Percentiles rank a stretch among this genome's conserved stretches.
Conservation (phyloP, 92 coral and sea anemone species). For the Palythoa grandis region DNA sequence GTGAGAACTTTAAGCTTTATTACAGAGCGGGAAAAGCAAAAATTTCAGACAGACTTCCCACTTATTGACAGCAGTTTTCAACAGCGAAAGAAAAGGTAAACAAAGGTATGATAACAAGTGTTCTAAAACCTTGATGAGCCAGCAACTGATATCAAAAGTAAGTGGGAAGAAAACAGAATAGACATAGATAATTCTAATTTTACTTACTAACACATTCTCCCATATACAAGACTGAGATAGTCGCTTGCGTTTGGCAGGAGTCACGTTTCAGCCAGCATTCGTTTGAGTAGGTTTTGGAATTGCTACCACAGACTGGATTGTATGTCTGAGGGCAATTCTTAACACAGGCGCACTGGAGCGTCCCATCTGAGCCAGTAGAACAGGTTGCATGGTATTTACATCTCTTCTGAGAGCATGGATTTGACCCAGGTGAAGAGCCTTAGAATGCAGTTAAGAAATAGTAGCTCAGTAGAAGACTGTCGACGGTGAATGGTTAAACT, state of each 20-base stretch:
- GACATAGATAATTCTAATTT: background rate
- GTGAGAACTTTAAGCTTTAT: background rate
- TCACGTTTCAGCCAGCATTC: constrained; percentile 75
- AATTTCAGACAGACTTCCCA: too few relatives aligned
- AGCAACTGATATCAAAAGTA: too few relatives aligned
- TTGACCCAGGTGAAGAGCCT: constrained; percentile 40
- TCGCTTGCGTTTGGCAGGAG: constrained; percentile 65
- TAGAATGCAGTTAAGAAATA: background rate
- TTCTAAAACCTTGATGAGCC: background rate
- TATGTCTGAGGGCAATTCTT: constrained; percentile 59
- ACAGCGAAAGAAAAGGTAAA: too few relatives aligned
- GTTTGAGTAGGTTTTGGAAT: constrained; percentile 69
- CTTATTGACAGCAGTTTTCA: too few relatives aligned
- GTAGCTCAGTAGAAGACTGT: background rate
- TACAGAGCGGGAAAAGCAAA: too few relatives aligned
- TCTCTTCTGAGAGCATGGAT: constrained; percentile 61
- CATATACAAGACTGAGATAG: constrained; percentile 44
- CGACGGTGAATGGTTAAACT: background rate
- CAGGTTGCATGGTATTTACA: constrained; percentile 76
- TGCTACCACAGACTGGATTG: constrained; percentile 68
- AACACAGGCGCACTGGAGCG: constrained; percentile 57
- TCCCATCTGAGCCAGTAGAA: constrained; percentile 56
- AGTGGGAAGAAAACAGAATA: background rate
- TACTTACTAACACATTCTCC: constrained; percentile 76
- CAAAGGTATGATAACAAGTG: too few relatives aligned